Evolutionary conservation across 92 coral and sea anemone species (phyloP), one percentile per base, ranked within the genome.

Genomic region (Hydrozoanthus gracilis): DNA sequence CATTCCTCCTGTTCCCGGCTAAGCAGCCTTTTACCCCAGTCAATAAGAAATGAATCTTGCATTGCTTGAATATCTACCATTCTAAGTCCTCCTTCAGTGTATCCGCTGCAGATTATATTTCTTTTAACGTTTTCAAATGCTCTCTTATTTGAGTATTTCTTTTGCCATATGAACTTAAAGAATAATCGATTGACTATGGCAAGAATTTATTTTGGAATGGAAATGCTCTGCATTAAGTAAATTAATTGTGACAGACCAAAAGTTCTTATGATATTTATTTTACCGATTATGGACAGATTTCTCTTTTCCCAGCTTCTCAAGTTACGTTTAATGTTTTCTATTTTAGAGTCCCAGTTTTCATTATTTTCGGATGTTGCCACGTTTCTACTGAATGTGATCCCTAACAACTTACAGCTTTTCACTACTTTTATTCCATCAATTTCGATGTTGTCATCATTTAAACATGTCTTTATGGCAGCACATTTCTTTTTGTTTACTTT

Each of bases 171-270:
- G n/a, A n/a, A n/a, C n/a, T 66, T 66, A 15, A 66, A 66, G 71
- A 66, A 66, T 2, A 66, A 15, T 66, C 71, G 14, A 66, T 66
- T 66, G 18, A 66, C 6, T 66, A 66, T 1, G n/a, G 27, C 18
- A 9, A 66, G 71, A 66, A 2, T 15, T 4, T 66, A 18, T 9
- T 9, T 66, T 9, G 71, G 71, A 8, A 66, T 8, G n/a, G n/a
- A 9, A 8, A 66, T 66, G 18, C 71, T 66, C 35, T 66, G 71
- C 71, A 66, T 66, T 66, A 66, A 4, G 18, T 66, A 66, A 1
- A 15, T 66, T 66, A 66, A 66, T 66, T 66, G 71, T 15, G 71
- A 66, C 18, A 66, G 14, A 66, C 71, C 71, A 66, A 66, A 66
- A 8, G 71, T 66, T 66, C 18, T 66, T 66, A 66, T 66, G 18